Base-by-base conservation (phyloP, 2,888 invertebrate genomes). In the Drosophila nr. fundita region DNA sequence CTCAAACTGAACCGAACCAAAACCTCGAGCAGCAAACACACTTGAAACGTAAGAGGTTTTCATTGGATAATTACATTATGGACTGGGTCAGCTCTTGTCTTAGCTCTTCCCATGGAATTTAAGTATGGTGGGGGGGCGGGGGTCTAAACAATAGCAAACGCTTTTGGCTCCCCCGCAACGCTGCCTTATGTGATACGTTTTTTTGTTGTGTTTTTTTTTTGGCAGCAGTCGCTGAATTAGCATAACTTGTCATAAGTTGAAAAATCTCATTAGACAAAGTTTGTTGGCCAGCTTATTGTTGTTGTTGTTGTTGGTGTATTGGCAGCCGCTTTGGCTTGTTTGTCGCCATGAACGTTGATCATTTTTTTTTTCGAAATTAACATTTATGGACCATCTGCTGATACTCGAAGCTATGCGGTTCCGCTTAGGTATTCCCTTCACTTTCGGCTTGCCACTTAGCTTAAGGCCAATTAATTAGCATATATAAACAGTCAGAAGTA, bases 221-320 rank as follows among this genome's bases (percentile, higher is more conserved):
- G 68, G 53, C 76, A 67, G 68, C 60, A 62, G 70, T 75, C 65
- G 61, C 64, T 50, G 74, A 89, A 87, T 87, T 87, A 89, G 89
- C 87, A 87, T 87, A 87, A 89, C 87, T 89, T 87, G 89, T 89
- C 87, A 89, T 87, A 87, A 89, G 87, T 87, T 89, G 79, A 87
- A 87, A 87, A 85, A 87, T 87, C 87, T 87, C 89, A 87, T 87
- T 87, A 87, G 90, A 86, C 83, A 62, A 78, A 77, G 68, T 78
- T 66, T 58, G 71, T 67, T 55, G 49, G 42, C 50, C 49, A 54
- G 49, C 59, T 60, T 63, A 29, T 55, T 40, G 52, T 62, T 58
- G 65, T 53, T 58, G 65, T 53, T 57, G 60, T 48, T 69, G 50
- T 54, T 62, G 53, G 21, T 38, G n/a, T 85, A 70, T 74, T 86